Percentiles rank a stretch among this genome's conserved stretches.
These are phyloP conservation scores for Cherax quadricarinatus DNA, from an alignment of 1,140 invertebrate genomes.

Conservation along the genomic window DNA sequence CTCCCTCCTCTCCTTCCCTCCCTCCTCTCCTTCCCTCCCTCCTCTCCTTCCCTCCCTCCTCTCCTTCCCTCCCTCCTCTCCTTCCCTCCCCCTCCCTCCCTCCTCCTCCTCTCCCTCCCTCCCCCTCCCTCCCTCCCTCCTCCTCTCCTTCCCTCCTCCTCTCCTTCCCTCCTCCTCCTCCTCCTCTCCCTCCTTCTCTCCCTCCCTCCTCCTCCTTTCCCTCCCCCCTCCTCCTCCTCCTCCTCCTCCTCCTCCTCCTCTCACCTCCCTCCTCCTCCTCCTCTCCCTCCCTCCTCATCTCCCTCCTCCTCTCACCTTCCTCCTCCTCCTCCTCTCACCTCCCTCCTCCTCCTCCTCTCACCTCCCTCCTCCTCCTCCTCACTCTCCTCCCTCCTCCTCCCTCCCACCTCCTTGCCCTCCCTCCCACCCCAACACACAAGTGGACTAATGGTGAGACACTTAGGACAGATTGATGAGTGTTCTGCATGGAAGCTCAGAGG, in stretches of 20 bases:
- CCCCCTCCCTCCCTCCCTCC: not conserved
- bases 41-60: not conserved
- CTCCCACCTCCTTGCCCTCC: not conserved
- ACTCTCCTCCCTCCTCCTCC: too few species aligned
- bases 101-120: not conserved
- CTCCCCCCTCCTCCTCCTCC: not conserved
- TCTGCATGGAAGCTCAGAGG: not conserved
- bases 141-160: not conserved
- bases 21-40: not conserved
- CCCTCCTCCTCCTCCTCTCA: not conserved
- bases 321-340: not conserved
- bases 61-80: too few species aligned
- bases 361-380: too few species aligned
- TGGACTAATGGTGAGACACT: not conserved
- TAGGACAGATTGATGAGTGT: not conserved
- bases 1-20: not conserved
- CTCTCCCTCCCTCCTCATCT: not conserved
- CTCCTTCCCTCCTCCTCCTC: not conserved
- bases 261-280: not conserved
- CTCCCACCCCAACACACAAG: not conserved
- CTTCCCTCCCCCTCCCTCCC: not conserved
- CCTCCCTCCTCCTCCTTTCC: too few species aligned
- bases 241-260: not conserved
- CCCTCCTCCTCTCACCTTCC: not conserved
- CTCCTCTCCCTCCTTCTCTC: too few species aligned